Percentiles rank a stretch among this genome's conserved stretches.
Conservation (phyloP, 2,888 invertebrate species). For the Scaeva pyrastri region DNA sequence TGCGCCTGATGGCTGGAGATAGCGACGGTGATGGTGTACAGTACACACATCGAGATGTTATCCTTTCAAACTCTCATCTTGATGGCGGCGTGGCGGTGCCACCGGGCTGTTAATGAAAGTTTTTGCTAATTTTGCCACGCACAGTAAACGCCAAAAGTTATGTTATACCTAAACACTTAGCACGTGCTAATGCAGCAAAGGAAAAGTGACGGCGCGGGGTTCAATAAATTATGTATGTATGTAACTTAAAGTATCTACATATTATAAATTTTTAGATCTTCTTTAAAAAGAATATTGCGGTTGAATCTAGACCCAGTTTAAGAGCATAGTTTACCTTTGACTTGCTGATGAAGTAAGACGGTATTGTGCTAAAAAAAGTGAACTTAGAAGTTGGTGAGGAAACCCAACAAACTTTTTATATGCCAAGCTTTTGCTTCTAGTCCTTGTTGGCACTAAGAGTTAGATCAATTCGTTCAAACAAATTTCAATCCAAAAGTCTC, state of each 20-base stretch:
- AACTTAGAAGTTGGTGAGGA: no score
- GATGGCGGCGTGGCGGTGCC: conserved; percentile 16
- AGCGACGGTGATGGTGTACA: no score
- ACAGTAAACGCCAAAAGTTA: conserved; percentile 38
- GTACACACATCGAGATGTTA: conserved; percentile 28
- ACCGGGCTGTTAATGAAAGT: conserved; percentile 61
- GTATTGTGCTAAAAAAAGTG: no score
- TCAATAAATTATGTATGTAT: background rate
- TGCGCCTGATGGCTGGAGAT: no score
- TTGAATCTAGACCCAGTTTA: background rate
- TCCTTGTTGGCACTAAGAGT: no score
- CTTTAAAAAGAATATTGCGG: no score
- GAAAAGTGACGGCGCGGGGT: background rate
- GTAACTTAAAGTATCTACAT: background rate
- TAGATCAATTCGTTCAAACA: no score
- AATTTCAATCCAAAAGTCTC: no score
- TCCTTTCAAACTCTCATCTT: conserved; percentile 37
- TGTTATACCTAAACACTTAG: conserved; percentile 5
- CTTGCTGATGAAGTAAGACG: background rate
- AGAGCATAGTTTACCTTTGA: background rate
- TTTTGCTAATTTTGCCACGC: conserved; percentile 56
- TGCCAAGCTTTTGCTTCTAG: no score
- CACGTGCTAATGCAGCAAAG: conserved; percentile 12
- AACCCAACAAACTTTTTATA: no score
- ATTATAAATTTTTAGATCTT: no score